phyloP scores from a whole-genome alignment of 2,888 invertebrate species.

The Brachyopa scutellaris region DNA sequence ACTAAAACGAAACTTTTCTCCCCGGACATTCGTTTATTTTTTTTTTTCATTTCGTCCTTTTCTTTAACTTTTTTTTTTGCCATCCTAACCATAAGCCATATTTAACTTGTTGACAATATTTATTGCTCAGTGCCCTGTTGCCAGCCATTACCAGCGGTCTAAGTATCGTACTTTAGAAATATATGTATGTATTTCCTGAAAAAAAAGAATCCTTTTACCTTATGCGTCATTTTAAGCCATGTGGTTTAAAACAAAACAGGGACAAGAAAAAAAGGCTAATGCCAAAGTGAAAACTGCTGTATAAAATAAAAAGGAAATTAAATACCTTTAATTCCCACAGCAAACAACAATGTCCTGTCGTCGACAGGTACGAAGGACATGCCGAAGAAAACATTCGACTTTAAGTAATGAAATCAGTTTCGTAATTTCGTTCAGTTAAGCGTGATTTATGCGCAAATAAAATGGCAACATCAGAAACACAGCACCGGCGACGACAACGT shows the following conservation, averaged over 20 bases:
- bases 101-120: constrained; percentile 18
- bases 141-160: constrained; percentile 13
- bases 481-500: background rate
- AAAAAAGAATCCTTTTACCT: background rate
- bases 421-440: constrained; percentile 43
- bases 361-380: constrained; percentile 16
- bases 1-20: background rate
- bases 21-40: background rate
- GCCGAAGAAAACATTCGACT: constrained; percentile 19
- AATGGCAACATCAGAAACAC: constrained; percentile 2
- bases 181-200: background rate
- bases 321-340: background rate
- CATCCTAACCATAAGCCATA: background rate
- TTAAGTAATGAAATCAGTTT: constrained; percentile 52
- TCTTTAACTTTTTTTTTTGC: background rate
- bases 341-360: constrained; percentile 12
- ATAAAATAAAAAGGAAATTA: background rate
- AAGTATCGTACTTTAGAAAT: background rate
- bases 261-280: background rate
- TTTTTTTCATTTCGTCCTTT: too few relatives aligned
- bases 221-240: background rate
- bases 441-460: constrained; percentile 56
- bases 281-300: background rate
- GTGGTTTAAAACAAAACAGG: background rate
- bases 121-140: constrained; percentile 1